phyloP scores from a whole-genome alignment of 2,797 vertebrate genomes.

The Propithecus perrieri region DNA sequence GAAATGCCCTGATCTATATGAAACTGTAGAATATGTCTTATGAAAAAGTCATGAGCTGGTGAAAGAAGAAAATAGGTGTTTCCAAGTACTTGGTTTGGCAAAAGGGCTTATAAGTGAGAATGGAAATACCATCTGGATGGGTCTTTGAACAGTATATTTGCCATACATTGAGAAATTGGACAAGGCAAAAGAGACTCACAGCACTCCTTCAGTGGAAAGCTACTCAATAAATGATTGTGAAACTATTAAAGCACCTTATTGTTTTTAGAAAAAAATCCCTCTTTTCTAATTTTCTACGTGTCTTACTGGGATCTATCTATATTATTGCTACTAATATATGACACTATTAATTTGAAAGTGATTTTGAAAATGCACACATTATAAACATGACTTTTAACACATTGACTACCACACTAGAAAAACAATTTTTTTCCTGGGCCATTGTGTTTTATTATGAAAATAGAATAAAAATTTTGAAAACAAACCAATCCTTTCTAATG shows the following conservation, averaged over 20 bases:
- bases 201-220: background rate
- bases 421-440: too few species aligned
- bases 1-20: background rate
- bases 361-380: background rate
- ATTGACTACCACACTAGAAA: too few species aligned
- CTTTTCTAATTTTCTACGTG: background rate
- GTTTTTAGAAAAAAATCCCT: background rate
- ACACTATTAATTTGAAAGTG: background rate
- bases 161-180: background rate
- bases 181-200: background rate
- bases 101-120: background rate
- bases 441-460: too few species aligned
- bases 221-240: background rate
- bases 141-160: background rate
- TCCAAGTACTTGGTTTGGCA: background rate
- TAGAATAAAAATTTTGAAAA: too few species aligned
- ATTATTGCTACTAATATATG: background rate
- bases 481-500: too few species aligned
- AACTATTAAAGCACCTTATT: background rate
- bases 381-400: background rate
- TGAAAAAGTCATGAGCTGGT: background rate
- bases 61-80: background rate
- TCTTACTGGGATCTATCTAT: background rate
- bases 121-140: background rate
- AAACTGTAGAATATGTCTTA: background rate